These are phyloP conservation scores for Ophiothrix spiculata DNA, from an alignment of 35 echinoderm and acorn worm genomes.

Conservation along the genomic window DNA sequence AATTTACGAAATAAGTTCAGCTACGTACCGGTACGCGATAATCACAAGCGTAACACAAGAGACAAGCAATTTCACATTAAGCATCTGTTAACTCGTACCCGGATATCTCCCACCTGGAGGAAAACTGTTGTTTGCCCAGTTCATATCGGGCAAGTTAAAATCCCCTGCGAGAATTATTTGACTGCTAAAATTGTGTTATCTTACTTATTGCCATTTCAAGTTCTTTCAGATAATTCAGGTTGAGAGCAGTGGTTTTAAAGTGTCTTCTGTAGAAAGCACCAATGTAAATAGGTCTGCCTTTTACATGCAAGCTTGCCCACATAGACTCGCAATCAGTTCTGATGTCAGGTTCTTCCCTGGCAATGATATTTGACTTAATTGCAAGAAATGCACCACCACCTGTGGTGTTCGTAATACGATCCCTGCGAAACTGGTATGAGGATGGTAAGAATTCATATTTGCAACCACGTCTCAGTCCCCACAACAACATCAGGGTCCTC, in stretches of 20 bases:
- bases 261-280: slow-evolving; percentile 20
- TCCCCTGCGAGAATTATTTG: slow-evolving; percentile 16
- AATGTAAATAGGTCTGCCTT: slow-evolving; percentile 5
- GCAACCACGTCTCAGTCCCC: slow-evolving; percentile 4
- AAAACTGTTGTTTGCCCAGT: slow-evolving; percentile 13
- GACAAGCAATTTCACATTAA: no score
- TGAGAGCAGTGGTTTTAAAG: neutral
- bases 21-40: no score
- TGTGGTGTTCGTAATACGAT: slow-evolving; percentile 20
- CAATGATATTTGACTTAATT: slow-evolving; percentile 5
- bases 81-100: slow-evolving; percentile 20
- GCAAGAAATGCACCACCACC: slow-evolving; percentile 34
- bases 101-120: slow-evolving; percentile 23
- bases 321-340: slow-evolving; percentile 14
- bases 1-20: no score
- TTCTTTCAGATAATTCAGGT: neutral
- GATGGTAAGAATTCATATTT: slow-evolving; percentile 20
- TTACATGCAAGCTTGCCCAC: slow-evolving; percentile 27
- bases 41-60: no score
- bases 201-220: neutral
- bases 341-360: slow-evolving; percentile 23
- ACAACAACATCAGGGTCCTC: slow-evolving; percentile 8
- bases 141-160: slow-evolving; percentile 31
- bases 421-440: slow-evolving; percentile 26
- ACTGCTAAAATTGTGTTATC: slow-evolving; percentile 16